Conservation (phyloP, 2,113 vertebrate species). For the Dasypus novemcinctus region DNA sequence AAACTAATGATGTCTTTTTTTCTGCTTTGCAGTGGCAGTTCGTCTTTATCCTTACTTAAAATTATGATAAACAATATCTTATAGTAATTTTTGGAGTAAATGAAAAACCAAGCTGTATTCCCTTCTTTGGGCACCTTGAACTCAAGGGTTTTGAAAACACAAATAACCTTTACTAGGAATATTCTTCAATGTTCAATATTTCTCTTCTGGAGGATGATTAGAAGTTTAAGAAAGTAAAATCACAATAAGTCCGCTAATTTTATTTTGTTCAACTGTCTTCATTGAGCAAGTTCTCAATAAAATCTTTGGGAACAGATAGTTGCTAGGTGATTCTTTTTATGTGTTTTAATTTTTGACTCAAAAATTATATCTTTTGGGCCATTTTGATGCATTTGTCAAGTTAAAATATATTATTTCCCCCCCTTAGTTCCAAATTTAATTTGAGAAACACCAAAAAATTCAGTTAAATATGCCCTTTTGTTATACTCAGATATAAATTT, state of each 20-base stretch:
- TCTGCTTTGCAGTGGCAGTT: neutral
- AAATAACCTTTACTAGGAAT: neutral
- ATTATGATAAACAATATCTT: neutral
- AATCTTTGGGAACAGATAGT: neutral
- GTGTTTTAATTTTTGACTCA: neutral
- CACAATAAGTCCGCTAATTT: neutral
- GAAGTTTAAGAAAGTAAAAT: neutral
- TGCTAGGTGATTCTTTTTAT: neutral
- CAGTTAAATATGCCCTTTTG: neutral
- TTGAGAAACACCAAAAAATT: slow-evolving; percentile 18
- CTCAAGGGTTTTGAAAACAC: neutral
- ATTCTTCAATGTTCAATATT: neutral
- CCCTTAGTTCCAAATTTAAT: neutral
- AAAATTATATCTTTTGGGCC: neutral
- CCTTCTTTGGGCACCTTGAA: neutral
- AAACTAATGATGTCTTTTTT: neutral
- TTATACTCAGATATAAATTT: neutral
- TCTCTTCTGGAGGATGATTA: neutral
- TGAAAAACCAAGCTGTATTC: neutral
- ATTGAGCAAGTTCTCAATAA: neutral
- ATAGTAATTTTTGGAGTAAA: slow-evolving; percentile 4
- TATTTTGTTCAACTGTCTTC: neutral
- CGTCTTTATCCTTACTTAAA: neutral
- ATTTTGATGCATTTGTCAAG: neutral
- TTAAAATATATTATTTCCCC: neutral